These are phyloP conservation scores for Anastrepha ludens DNA, from an alignment of 1,140 invertebrate genomes.

Conservation along the genomic window DNA sequence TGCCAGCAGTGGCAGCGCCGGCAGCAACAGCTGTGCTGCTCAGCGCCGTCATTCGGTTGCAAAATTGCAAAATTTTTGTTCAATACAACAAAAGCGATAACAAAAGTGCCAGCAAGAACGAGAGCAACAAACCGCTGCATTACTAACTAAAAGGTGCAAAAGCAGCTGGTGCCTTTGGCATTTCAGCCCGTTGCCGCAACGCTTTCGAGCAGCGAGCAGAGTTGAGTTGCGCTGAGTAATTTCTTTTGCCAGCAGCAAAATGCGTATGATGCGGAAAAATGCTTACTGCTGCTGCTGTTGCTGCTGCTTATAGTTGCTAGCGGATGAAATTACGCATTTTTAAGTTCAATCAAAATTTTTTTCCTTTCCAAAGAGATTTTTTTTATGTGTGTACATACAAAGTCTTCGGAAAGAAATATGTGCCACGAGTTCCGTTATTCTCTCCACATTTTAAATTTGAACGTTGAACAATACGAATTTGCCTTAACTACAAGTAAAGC, in stretches of 20 bases:
- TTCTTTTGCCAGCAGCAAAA: conserved; percentile 33
- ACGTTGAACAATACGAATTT: no score
- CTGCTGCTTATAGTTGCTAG: neutral
- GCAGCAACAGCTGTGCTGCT: neutral
- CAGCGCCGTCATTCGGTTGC: conserved; percentile 2
- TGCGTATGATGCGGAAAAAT: neutral
- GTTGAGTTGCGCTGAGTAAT: conserved; percentile 13
- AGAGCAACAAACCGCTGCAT: neutral
- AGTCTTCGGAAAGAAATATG: no score
- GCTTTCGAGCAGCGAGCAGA: neutral
- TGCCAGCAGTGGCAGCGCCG: neutral
- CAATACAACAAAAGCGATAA: conserved; percentile 9
- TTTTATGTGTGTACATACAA: no score
- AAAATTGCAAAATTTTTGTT: conserved; percentile 28
- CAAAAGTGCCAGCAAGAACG: neutral
- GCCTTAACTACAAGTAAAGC: no score
- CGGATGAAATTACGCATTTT: conserved; percentile 19
- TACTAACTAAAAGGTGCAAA: conserved; percentile 21
- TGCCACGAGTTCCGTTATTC: no score
- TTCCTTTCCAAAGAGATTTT: no score
- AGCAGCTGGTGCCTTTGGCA: neutral
- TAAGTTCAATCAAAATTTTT: conserved; percentile 41
- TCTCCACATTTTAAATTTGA: no score
- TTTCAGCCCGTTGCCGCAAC: neutral
- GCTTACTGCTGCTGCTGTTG: neutral